Percentiles rank a stretch among this genome's conserved stretches.
Conservation (phyloP, 2,888 invertebrate genomes). For the Ochropacha duplaris region DNA sequence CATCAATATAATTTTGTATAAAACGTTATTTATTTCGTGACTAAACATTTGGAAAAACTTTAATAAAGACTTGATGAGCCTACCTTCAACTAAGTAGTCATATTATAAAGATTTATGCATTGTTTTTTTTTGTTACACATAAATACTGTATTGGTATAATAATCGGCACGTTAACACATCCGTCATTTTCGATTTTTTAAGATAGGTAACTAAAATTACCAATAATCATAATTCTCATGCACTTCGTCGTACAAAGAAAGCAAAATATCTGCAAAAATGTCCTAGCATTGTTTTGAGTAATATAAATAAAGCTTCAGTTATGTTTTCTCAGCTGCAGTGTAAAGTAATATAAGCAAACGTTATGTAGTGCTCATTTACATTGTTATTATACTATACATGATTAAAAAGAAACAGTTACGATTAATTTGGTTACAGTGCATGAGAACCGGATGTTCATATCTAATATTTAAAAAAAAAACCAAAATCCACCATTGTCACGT, state of each 20-base stretch:
- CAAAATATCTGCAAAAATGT: background rate
- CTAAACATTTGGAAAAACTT: background rate
- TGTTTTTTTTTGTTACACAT: background rate
- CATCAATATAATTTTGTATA: background rate
- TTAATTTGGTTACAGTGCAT: background rate
- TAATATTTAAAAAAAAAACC: background rate
- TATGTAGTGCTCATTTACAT: constrained; percentile 21
- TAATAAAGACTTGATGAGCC: background rate
- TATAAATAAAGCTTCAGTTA: background rate
- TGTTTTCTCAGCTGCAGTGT: background rate
- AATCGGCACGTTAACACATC: background rate
- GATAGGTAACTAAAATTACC: background rate
- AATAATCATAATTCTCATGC: too few relatives aligned
- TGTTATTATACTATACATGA: constrained; percentile 30
- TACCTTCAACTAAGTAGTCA: background rate
- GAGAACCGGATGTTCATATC: background rate
- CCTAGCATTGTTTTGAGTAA: background rate
- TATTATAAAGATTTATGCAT: background rate
- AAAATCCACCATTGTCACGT: background rate
- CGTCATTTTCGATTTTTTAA: background rate
- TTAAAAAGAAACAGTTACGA: background rate
- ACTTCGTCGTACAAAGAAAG: too few relatives aligned
- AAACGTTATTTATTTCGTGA: background rate
- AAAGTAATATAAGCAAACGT: background rate
- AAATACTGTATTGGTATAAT: background rate